Base-by-base conservation (phyloP, 2,113 vertebrate species). In the Cyprinus carpio region DNA sequence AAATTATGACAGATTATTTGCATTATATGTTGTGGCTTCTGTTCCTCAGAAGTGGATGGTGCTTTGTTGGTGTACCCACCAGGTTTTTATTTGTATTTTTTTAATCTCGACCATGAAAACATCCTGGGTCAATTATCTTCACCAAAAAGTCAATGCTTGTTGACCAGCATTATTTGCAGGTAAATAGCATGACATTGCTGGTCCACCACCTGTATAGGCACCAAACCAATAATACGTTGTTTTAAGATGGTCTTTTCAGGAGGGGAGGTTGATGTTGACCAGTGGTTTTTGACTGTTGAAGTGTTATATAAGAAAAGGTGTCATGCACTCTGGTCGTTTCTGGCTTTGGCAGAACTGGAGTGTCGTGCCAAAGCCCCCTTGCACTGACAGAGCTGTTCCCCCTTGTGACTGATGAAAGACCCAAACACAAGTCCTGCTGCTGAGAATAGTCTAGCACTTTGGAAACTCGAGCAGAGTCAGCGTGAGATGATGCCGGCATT, bases 401-500 rank as follows among this genome's bases (percentile, higher is more conserved):
- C 16, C 20, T 15, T 37, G 49, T 69, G 75, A 75, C 60, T 51
- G 25, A 51, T 54, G 46, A 15, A 23, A 4, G 60, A 46, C 34
- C 75, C 62, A 25, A 64, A 54, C 75, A 34, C 37, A 29, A 31
- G 43, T 62, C 75, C 65, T 40, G n/a, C 34, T 27, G 76, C 16
- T 81, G 58, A 75, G 69, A 86, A 64, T 80, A n/a, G 84, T 86
- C 78, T 81, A 75, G 67, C 77, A 31, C 84, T 62, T 58, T 58
- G 49, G 56, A 71, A 74, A 72, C 37, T 16, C 40, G 0, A 40
- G 40, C 43, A 51, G 18, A 58, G 60, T 43, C 34, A 79, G 62
- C 15, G 67, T 71, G 82, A 40, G 49, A 60, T 85, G 16, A n/a
- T 85, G 78, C 72, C 65, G 25, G 75, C 67, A 74, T 65, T 9